These are phyloP conservation scores for Schizopygopsis malacanthus DNA, from an alignment of 2,797 vertebrate genomes.

Conservation along the genomic window DNA sequence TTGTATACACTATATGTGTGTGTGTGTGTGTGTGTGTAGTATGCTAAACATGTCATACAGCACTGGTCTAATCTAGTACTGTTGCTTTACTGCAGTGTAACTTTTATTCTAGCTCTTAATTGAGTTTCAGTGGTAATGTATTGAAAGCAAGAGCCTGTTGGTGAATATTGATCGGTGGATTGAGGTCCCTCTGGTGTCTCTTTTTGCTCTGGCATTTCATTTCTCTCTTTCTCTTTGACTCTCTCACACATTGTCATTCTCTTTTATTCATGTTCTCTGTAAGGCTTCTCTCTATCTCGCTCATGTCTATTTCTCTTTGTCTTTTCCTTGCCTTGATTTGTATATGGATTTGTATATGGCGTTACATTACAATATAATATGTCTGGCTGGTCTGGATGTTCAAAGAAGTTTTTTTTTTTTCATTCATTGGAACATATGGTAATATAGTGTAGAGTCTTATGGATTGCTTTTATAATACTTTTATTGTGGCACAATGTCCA, in stretches of 20 bases:
- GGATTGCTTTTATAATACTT: neutral
- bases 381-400: neutral
- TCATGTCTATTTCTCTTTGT: neutral
- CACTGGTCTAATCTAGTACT: neutral
- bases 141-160: slow-evolving; percentile 19
- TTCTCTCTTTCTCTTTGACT: neutral
- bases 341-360: neutral
- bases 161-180: slow-evolving; percentile 36
- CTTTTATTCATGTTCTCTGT: neutral
- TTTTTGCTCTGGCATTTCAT: slow-evolving; percentile 20
- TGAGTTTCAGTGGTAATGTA: slow-evolving; percentile 19
- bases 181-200: slow-evolving; percentile 20
- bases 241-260: neutral
- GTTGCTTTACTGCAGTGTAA: slow-evolving; percentile 12
- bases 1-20: no score
- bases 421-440: neutral
- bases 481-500: neutral
- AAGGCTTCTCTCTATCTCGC: neutral
- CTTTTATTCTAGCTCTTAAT: slow-evolving; percentile 10
- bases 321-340: neutral
- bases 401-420: neutral
- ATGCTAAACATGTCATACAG: neutral
- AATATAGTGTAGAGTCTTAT: neutral
- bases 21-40: neutral
- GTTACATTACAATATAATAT: neutral